Evolutionary conservation across 2,113 vertebrate genomes (phyloP).

Genomic region (Catharus minimus): DNA sequence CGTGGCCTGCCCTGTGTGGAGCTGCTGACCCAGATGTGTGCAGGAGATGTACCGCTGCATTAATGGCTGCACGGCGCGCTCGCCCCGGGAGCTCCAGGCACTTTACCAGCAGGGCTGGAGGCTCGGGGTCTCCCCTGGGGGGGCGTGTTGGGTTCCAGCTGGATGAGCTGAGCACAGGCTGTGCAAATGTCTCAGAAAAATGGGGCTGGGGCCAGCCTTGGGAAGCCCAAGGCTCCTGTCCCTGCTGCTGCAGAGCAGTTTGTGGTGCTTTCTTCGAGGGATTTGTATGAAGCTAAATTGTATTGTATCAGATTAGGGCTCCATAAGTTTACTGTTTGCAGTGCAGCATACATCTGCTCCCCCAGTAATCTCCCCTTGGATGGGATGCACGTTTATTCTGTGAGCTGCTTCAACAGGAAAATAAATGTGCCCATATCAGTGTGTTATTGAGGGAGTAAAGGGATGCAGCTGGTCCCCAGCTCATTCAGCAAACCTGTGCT

Average conservation of each 20-base stretch:
- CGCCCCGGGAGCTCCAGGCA: not conserved
- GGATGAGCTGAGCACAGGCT: not conserved
- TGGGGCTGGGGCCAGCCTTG: not conserved
- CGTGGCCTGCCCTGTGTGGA: not conserved
- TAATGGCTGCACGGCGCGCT: not conserved
- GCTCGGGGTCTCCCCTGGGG: not conserved
- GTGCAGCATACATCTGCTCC: constrained; percentile 52
- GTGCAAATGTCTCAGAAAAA: not conserved
- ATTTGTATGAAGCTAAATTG: constrained; percentile 45
- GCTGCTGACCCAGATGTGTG: not conserved
- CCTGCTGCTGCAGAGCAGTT: not conserved
- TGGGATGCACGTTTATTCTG: constrained; percentile 1
- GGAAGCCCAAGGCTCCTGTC: not conserved
- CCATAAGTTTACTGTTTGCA: constrained; percentile 56
- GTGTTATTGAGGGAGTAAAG: constrained; percentile 64
- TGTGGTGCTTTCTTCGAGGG: constrained; percentile 17
- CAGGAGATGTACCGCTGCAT: accelerated
- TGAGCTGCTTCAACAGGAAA: constrained; percentile 54
- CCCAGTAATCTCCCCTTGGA: constrained; percentile 43
- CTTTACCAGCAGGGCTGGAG: not conserved
- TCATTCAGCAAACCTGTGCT: constrained; percentile 54
- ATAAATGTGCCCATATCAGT: constrained; percentile 57
- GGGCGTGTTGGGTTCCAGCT: not conserved
- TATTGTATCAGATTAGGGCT: constrained; percentile 32
- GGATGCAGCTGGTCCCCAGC: constrained; percentile 67